Evolutionary conservation across 2,113 vertebrate genomes (phyloP).

Genomic region (Numida meleagris): DNA sequence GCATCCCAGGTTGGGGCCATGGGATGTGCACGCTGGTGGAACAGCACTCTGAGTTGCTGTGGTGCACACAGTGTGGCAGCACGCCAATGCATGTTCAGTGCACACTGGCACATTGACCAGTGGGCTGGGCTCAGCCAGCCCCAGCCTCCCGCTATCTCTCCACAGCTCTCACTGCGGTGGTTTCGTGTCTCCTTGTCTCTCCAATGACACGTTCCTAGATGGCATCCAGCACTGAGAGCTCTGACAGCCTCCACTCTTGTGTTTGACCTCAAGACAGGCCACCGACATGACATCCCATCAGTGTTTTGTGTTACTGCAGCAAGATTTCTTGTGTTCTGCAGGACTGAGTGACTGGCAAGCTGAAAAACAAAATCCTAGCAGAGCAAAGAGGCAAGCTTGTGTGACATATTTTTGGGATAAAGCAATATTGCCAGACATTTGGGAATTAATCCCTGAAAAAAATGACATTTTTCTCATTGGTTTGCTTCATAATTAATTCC

Average conservation of each 20-base stretch:
- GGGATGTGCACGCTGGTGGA: accelerated
- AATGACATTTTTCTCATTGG: neutral
- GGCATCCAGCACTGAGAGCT: neutral
- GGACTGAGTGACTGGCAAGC: neutral
- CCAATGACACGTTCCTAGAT: neutral
- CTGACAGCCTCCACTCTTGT: neutral
- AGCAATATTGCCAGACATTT: neutral
- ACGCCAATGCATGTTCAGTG: neutral
- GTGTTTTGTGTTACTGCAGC: neutral
- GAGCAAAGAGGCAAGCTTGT: neutral
- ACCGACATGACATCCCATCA: neutral
- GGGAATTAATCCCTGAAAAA: neutral
- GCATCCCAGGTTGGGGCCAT: neutral
- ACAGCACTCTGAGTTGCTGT: accelerated
- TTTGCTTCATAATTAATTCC: conserved; percentile 36
- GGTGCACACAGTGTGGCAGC: neutral
- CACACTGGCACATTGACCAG: neutral
- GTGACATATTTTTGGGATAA: neutral
- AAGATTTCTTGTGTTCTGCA: neutral
- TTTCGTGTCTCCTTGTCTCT: neutral
- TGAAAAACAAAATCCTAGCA: neutral
- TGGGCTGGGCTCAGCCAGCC: neutral
- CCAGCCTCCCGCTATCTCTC: neutral
- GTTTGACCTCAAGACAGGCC: neutral
- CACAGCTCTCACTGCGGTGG: accelerated